Conservation (phyloP, 2,797 vertebrate genomes). For the Notamacropus eugenii region DNA sequence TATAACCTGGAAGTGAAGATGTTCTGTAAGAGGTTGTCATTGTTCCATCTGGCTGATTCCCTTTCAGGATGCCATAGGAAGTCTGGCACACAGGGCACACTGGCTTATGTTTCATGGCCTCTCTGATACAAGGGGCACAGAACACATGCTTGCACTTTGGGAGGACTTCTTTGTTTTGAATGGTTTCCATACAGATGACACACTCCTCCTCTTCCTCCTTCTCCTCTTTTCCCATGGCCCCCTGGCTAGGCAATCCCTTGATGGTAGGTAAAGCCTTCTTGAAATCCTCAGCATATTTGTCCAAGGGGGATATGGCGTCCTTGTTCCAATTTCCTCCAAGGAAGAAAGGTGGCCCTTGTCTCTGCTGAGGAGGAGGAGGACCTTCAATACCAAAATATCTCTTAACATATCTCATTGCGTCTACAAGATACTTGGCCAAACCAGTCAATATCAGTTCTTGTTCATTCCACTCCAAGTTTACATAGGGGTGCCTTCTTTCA, state of each 20-base stretch:
- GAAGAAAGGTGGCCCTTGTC: rapidly evolving
- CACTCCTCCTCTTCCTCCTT: conserved; percentile 53
- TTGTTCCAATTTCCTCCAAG: conserved; percentile 21
- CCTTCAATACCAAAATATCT: background rate
- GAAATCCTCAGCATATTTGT: background rate
- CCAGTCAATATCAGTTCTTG: conserved; percentile 62
- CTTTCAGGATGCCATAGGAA: conserved; percentile 72
- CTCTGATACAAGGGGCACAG: conserved; percentile 78
- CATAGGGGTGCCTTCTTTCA: conserved; percentile 28
- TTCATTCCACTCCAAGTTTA: conserved; percentile 21
- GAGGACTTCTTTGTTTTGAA: conserved; percentile 75
- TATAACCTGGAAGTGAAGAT: conserved; percentile 61
- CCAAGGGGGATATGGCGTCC: conserved; percentile 19
- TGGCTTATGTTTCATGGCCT: conserved; percentile 72
- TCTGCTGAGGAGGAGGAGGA: background rate
- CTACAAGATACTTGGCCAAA: conserved; percentile 63
- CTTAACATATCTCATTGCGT: conserved; percentile 59
- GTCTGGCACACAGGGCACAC: conserved; percentile 82
- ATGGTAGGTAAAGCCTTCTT: conserved; percentile 2
- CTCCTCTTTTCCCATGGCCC: background rate
- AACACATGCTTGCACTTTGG: conserved; percentile 84
- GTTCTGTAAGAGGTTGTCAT: rapidly evolving
- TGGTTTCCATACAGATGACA: conserved; percentile 79
- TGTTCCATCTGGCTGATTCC: conserved; percentile 82
- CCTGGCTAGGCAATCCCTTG: conserved; percentile 8